Evolutionary conservation across 1,140 invertebrate genomes (phyloP).

Genomic region (Apis laboriosa): DNA sequence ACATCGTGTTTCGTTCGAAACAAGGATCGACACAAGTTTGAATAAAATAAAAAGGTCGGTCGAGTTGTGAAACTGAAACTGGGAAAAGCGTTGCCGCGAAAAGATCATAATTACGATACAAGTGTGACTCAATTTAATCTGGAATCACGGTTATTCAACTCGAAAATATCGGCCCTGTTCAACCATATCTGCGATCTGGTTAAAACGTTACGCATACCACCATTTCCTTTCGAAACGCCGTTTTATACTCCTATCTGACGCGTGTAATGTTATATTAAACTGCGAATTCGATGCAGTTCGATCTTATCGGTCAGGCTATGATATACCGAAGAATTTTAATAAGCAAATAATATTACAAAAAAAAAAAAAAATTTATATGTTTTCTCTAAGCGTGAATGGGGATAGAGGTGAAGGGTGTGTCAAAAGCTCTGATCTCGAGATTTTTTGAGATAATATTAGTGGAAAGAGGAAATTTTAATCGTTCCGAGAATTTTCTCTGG

Average conservation of each 20-base stretch:
- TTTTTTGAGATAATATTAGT: too few species aligned
- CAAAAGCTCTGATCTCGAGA: slow-evolving; percentile 39
- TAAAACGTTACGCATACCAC: background rate
- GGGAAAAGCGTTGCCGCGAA: background rate
- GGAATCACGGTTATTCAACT: background rate
- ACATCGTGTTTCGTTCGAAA: background rate
- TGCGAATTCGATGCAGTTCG: background rate
- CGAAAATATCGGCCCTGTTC: slow-evolving; percentile 7
- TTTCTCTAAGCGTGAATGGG: background rate
- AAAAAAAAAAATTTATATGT: too few species aligned
- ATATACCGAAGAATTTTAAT: slow-evolving; percentile 7
- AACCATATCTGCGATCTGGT: background rate
- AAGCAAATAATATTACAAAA: background rate
- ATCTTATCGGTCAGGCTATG: background rate
- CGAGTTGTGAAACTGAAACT: background rate
- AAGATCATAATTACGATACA: slow-evolving; percentile 10
- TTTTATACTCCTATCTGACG: slow-evolving; percentile 25
- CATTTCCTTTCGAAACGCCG: background rate
- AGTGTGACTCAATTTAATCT: background rate
- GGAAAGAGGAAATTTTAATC: too few species aligned
- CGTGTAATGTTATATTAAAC: background rate
- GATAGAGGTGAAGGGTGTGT: slow-evolving; percentile 47
- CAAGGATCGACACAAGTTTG: background rate
- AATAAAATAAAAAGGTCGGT: background rate
- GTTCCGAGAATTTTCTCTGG: too few species aligned